Evolutionary conservation across 2,888 invertebrate species (phyloP).

Genomic region (Hypomecis atomaria): DNA sequence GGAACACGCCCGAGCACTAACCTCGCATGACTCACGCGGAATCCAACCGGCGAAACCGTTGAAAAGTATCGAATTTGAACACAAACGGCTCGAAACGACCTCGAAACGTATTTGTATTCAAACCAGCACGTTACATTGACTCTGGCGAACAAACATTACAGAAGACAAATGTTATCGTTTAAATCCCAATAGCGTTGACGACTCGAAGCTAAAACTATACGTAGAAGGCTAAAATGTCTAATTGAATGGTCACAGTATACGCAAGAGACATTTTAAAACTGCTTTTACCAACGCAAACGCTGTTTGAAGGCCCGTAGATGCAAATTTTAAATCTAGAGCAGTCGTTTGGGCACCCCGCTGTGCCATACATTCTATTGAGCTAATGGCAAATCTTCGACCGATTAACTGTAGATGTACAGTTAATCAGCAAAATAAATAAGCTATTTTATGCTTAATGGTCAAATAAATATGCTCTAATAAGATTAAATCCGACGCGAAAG

Average conservation of each 20-base stretch:
- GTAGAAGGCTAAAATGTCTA: constrained; percentile 33
- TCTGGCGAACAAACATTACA: constrained; percentile 29
- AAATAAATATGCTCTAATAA: constrained; percentile 16
- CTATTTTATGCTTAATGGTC: constrained; percentile 29
- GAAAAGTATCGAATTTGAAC: constrained; percentile 56
- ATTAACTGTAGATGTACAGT: constrained; percentile 56
- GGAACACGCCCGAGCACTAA: constrained; percentile 61
- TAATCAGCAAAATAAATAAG: constrained; percentile 37
- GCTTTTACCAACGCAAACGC: constrained; percentile 30
- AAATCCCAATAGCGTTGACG: constrained; percentile 28
- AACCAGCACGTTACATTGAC: constrained; percentile 38
- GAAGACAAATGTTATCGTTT: constrained; percentile 33
- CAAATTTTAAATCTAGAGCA: constrained; percentile 52
- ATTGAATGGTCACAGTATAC: constrained; percentile 33
- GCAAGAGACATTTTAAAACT: constrained; percentile 25
- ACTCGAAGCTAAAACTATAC: constrained; percentile 17
- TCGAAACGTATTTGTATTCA: constrained; percentile 41
- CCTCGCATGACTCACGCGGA: constrained; percentile 70
- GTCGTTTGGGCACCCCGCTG: constrained; percentile 45
- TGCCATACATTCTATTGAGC: constrained; percentile 41
- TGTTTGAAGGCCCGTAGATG: constrained; percentile 40
- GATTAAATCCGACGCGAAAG: not conserved
- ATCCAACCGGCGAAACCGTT: constrained; percentile 62
- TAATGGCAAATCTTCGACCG: constrained; percentile 43
- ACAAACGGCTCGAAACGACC: constrained; percentile 44